These are phyloP conservation scores for Goniozus legneri DNA, from an alignment of 1,140 invertebrate genomes.

Conservation along the genomic window DNA sequence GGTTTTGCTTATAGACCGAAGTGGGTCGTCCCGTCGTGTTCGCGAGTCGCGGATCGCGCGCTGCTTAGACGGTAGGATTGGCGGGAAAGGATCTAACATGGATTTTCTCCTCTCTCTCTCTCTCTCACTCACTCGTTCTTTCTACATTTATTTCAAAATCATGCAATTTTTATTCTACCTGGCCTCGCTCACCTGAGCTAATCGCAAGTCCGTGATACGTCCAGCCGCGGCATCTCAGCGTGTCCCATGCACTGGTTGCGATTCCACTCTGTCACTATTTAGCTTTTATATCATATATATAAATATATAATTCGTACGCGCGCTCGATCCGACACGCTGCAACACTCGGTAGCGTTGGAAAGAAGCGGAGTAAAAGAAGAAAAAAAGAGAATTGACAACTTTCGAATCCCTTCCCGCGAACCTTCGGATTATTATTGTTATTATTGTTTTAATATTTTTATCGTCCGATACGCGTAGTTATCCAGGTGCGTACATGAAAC, in stretches of 20 bases:
- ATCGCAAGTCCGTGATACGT: slow-evolving; percentile 45
- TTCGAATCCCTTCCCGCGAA: background rate
- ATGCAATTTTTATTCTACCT: no score
- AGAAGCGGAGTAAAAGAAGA: background rate
- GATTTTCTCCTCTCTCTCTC: slow-evolving; percentile 4
- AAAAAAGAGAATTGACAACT: background rate
- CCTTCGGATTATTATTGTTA: background rate
- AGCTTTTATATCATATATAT: background rate
- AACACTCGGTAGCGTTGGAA: background rate
- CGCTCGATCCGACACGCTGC: background rate
- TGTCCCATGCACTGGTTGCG: slow-evolving; percentile 39
- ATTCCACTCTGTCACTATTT: slow-evolving; percentile 28
- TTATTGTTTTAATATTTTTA: no score
- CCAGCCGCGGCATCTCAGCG: slow-evolving; percentile 51
- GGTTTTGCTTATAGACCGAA: no score
- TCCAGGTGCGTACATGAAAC: no score
- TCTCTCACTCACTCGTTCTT: no score
- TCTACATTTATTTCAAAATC: background rate
- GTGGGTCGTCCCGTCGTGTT: no score
- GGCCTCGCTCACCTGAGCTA: slow-evolving; percentile 49
- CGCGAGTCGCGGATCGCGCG: no score
- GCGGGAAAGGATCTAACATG: no score
- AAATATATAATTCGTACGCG: background rate
- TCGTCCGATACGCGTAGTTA: no score
- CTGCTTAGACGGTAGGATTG: no score